These are phyloP conservation scores for Enteromius afrohamiltoni DNA, from an alignment of 2,797 vertebrate species.

Conservation along the genomic window DNA sequence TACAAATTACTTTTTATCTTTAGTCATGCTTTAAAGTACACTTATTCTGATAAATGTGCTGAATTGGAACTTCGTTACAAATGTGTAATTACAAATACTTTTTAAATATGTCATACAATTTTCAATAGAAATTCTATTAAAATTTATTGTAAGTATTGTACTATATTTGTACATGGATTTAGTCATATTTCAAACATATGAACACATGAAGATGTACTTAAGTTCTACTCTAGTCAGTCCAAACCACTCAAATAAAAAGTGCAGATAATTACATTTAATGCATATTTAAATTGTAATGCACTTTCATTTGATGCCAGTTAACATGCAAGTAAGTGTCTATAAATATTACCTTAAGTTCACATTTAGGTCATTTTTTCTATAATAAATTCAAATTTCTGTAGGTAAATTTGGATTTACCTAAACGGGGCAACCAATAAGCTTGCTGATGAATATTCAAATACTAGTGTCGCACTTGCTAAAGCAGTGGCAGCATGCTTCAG, in stretches of 20 bases:
- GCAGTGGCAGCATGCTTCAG: not conserved
- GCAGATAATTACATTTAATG: not conserved
- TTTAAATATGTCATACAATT: not conserved
- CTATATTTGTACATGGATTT: not conserved
- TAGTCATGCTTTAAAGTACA: not conserved
- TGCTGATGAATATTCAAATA: not conserved
- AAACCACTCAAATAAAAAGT: not conserved
- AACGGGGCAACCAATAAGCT: not conserved
- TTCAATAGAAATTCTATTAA: not conserved
- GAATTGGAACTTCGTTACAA: not conserved
- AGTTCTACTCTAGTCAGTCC: not conserved
- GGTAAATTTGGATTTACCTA: no score
- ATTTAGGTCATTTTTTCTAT: not conserved
- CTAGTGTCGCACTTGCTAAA: not conserved
- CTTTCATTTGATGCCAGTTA: not conserved
- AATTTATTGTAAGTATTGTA: no score
- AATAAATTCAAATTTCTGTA: not conserved
- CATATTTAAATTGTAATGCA: not conserved
- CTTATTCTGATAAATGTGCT: not conserved
- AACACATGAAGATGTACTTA: not conserved
- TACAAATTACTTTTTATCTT: not conserved
- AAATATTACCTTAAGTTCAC: not conserved
- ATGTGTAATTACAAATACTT: not conserved
- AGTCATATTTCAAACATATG: not conserved
- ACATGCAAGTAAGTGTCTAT: not conserved